phyloP scores from a whole-genome alignment of 2,797 vertebrate genomes.

The Hemitrygon akajei region DNA sequence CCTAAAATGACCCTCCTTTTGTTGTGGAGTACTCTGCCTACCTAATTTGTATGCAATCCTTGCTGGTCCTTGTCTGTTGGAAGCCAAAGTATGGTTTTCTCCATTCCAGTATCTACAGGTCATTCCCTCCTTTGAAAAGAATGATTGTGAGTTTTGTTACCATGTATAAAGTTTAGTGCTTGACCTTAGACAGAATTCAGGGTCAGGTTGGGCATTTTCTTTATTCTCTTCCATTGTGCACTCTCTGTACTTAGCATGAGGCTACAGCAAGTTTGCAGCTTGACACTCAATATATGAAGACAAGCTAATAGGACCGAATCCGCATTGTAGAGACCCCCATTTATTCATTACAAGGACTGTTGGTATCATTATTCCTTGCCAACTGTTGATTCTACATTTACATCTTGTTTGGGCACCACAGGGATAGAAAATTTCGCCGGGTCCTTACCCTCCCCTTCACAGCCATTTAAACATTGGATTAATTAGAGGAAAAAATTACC shows the following conservation, averaged over 20 bases:
- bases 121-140: slow-evolving; percentile 63
- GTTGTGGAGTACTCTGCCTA: background rate
- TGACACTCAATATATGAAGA: slow-evolving; percentile 43
- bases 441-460: background rate
- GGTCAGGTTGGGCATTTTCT: slow-evolving; percentile 66
- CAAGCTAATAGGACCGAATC: slow-evolving; percentile 40
- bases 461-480: slow-evolving; percentile 37
- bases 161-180: slow-evolving; percentile 66
- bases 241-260: slow-evolving; percentile 54
- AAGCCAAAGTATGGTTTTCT: slow-evolving; percentile 31
- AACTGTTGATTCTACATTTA: slow-evolving; percentile 26
- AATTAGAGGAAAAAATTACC: slow-evolving; percentile 1
- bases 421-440: background rate
- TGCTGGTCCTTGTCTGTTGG: slow-evolving; percentile 29
- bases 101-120: slow-evolving; percentile 50
- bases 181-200: slow-evolving; percentile 66
- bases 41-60: slow-evolving; percentile 35
- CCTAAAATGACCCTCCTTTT: slow-evolving; percentile 16
- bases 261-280: slow-evolving; percentile 41
- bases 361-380: slow-evolving; percentile 40
- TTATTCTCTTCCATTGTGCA: slow-evolving; percentile 64
- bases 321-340: slow-evolving; percentile 39
- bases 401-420: slow-evolving; percentile 12
- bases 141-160: slow-evolving; percentile 69
- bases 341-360: slow-evolving; percentile 43